Percentiles rank a stretch among this genome's conserved stretches.
These are phyloP conservation scores for Coptodon rendalli DNA, from an alignment of 2,113 vertebrate species.

Conservation along the genomic window DNA sequence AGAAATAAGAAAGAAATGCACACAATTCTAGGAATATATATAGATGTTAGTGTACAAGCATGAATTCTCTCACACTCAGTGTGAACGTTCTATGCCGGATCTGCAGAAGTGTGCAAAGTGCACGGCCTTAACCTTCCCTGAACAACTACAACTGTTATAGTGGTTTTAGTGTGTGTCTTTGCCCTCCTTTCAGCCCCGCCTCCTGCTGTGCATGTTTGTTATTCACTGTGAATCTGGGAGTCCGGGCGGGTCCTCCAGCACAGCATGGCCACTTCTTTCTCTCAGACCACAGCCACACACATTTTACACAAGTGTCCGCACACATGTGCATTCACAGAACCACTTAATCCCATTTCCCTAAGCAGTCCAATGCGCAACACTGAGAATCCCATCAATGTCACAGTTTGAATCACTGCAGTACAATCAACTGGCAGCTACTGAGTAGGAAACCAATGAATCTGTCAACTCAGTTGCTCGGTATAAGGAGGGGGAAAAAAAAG, in stretches of 20 bases:
- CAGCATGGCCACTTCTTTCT: not conserved
- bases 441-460: conserved; percentile 55
- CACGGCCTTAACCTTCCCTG: not conserved
- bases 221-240: not conserved
- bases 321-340: conserved; percentile 1
- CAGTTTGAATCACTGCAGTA: conserved; percentile 56
- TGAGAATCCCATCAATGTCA: conserved; percentile 60
- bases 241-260: not conserved
- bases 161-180: not conserved
- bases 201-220: conserved; percentile 17
- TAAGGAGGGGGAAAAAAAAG: not conserved
- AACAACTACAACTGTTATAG: not conserved
- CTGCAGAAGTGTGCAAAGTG: not conserved
- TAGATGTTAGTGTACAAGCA: rapidly evolving
- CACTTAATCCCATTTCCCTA: conserved; percentile 60
- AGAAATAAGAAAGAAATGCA: not conserved
- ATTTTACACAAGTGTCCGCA: not conserved
- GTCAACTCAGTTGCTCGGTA: conserved; percentile 21
- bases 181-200: not conserved
- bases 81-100: not conserved
- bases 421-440: conserved; percentile 57
- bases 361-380: conserved; percentile 43
- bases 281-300: conserved; percentile 20
- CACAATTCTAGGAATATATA: not conserved
- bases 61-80: not conserved